Evolutionary conservation across 2,888 invertebrate species (phyloP).

Genomic region (Leptogaster cylindrica): DNA sequence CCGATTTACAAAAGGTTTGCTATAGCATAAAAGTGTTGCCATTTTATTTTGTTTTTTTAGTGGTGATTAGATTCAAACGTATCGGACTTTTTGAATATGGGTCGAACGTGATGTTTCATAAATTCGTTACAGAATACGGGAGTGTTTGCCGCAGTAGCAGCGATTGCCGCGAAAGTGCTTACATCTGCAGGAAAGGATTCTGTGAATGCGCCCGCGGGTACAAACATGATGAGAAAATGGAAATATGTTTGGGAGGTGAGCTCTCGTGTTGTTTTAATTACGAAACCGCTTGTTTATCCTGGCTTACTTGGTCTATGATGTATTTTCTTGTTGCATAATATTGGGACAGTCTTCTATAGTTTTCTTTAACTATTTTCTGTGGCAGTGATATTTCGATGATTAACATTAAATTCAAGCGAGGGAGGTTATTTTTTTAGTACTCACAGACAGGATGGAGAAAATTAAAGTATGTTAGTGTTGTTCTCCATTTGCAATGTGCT

Average conservation of each 20-base stretch:
- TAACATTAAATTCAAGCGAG: too few species aligned
- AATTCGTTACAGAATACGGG: conserved; percentile 46
- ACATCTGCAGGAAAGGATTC: conserved; percentile 44
- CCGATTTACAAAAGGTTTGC: conserved; percentile 21
- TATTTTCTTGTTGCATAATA: neutral
- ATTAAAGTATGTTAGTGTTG: too few species aligned
- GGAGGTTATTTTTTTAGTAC: too few species aligned
- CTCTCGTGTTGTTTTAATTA: neutral
- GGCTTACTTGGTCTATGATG: neutral
- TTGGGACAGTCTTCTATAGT: neutral
- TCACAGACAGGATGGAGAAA: too few species aligned
- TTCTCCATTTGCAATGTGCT: too few species aligned
- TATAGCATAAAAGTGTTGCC: conserved; percentile 7
- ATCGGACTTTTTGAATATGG: neutral
- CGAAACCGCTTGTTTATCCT: neutral
- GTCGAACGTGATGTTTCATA: conserved; percentile 1
- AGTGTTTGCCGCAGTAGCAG: conserved; percentile 41
- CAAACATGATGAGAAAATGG: conserved; percentile 43
- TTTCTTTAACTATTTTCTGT: too few species aligned
- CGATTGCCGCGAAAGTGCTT: conserved; percentile 49
- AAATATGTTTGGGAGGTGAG: conserved; percentile 50
- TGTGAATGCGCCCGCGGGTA: conserved; percentile 50
- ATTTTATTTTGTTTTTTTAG: conserved; percentile 6
- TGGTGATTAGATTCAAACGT: neutral
- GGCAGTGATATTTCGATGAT: too few species aligned